These are phyloP conservation scores for Drosophila emarginata DNA, from an alignment of 2,888 invertebrate species.

Conservation along the genomic window DNA sequence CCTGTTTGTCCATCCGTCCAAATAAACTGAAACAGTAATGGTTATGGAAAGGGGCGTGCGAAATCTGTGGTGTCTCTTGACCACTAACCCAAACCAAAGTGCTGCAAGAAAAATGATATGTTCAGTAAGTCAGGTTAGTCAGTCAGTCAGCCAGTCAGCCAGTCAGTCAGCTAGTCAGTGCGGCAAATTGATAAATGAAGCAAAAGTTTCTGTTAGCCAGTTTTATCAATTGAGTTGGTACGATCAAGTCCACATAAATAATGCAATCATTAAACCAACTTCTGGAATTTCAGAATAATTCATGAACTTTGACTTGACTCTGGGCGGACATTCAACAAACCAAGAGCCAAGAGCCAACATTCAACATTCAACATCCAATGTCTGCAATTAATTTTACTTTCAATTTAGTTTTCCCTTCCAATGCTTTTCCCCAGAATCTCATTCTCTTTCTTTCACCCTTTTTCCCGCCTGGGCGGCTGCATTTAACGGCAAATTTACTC, in stretches of 20 bases:
- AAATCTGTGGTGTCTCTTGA: slow-evolving; percentile 57
- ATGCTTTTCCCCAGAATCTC: not conserved
- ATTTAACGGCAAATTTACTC: slow-evolving; percentile 62
- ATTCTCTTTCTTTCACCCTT: slow-evolving; percentile 1
- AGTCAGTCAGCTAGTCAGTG: slow-evolving; percentile 35
- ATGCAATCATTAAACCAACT: slow-evolving; percentile 53
- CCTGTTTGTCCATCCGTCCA: slow-evolving; percentile 19
- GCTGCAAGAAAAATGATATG: slow-evolving; percentile 48
- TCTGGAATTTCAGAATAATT: slow-evolving; percentile 20
- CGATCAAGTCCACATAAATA: slow-evolving; percentile 29
- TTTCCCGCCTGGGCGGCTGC: slow-evolving; percentile 21
- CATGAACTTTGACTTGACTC: slow-evolving; percentile 46
- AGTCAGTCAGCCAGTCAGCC: slow-evolving; percentile 36
- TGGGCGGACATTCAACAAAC: slow-evolving; percentile 8
- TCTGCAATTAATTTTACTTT: slow-evolving; percentile 78
- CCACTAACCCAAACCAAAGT: slow-evolving; percentile 20
- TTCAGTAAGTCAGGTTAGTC: slow-evolving; percentile 37
- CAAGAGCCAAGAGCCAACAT: not conserved
- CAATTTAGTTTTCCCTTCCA: slow-evolving; percentile 62
- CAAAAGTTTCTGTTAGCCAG: slow-evolving; percentile 48
- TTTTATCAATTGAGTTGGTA: slow-evolving; percentile 13
- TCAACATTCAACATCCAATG: slow-evolving; percentile 44
- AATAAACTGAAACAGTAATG: slow-evolving; percentile 26
- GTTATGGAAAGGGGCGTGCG: slow-evolving; percentile 40
- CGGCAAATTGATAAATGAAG: slow-evolving; percentile 54